Base-by-base conservation (phyloP, 2,888 invertebrate genomes). In the Drosophila flavopinicola region DNA sequence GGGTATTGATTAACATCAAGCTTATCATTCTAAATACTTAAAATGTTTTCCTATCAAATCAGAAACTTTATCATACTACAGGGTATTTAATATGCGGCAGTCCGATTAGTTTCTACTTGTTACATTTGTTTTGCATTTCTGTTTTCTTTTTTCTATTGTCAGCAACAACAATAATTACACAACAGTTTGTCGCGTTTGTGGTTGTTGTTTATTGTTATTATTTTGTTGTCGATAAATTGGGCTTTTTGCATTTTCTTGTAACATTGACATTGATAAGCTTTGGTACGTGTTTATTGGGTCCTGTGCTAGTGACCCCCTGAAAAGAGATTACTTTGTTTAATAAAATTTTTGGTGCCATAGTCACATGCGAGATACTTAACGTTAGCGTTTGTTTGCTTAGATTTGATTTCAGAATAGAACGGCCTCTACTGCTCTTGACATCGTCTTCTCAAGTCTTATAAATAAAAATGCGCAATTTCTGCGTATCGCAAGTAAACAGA, bases 261-360 rank as follows among this genome's bases (percentile, higher is more conserved):
- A 60, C 68, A n/a, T 68, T 56, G 54, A 49, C 53, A 48, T 57
- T 11, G 23, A n/a, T 29, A 24, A 23, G 6, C 13, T 2, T 30
- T 13, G 10, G 3, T 13, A 20, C 3, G 13, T 48, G 25, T 41
- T 27, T 48, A 29, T 56, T 48, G 44, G 42, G 37, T 32, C 38
- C 29, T 66, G 73, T 47, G 49, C 78, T 57, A 85, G 41, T 80
- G 53, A 82, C 78, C 85, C 78, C 85, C 63, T 45, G 15, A 44
- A 42, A 24, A 47, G 11, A 41, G 41, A 27, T 23, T 23, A 66
- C 41, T 56, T 66, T 23, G 44, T 39, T 51, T 35, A 63, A 61
- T 41, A 70, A 39, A 10, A 44, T n/a, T n/a, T n/a, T n/a, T n/a
- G n/a, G n/a, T n/a, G n/a, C n/a, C n/a, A n/a, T n/a, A 67, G 33